These are phyloP conservation scores for Acanthococcus lagerstroemiae DNA, from an alignment of 2,888 invertebrate species.

Conservation along the genomic window DNA sequence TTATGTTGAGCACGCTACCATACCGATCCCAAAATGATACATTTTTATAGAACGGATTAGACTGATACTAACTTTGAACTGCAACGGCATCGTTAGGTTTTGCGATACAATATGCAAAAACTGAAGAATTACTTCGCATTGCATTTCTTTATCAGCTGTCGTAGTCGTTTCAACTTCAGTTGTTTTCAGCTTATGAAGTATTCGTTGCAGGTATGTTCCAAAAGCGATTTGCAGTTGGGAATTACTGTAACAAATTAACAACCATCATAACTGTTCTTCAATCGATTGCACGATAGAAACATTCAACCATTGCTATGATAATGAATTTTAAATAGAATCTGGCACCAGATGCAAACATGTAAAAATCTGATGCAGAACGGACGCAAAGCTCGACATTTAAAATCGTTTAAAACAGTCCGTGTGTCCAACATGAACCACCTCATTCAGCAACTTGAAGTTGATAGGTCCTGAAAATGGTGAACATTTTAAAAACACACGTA, in stretches of 20 bases:
- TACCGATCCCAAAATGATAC: too few species aligned
- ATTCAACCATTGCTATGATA: too few species aligned
- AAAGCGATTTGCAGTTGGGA: slow-evolving; percentile 62
- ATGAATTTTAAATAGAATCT: too few species aligned
- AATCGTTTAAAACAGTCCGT: too few species aligned
- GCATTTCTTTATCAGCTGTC: slow-evolving; percentile 19
- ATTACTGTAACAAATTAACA: slow-evolving; percentile 42
- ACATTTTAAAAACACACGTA: slow-evolving; percentile 41
- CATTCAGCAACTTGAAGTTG: neutral
- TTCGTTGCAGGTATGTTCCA: slow-evolving; percentile 62
- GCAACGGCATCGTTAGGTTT: slow-evolving; percentile 59
- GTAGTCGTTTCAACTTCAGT: slow-evolving; percentile 20
- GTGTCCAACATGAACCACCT: slow-evolving; percentile 31
- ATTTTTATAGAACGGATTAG: too few species aligned
- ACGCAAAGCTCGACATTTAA: too few species aligned
- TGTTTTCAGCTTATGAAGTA: slow-evolving; percentile 53
- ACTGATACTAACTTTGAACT: slow-evolving; percentile 53
- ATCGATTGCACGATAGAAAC: too few species aligned
- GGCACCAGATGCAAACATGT: too few species aligned
- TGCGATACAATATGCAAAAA: slow-evolving; percentile 65
- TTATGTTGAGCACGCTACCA: too few species aligned
- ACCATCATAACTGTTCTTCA: neutral
- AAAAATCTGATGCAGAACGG: too few species aligned
- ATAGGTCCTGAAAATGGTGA: neutral
- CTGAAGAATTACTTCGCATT: slow-evolving; percentile 38